Conservation (phyloP, 2,888 invertebrate species). For the Chymomyza fuscimana region DNA sequence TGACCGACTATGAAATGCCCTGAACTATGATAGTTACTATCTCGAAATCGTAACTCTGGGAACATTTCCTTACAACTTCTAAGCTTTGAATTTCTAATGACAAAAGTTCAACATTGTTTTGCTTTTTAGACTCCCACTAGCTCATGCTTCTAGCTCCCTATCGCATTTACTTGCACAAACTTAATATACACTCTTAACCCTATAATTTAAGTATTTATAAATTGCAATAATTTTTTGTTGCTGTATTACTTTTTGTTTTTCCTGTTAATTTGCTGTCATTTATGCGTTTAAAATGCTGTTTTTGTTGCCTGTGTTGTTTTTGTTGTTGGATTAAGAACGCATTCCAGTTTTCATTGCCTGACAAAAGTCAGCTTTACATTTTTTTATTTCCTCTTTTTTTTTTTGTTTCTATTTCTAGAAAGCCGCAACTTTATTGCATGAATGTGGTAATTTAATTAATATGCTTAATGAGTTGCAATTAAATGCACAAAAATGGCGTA, state of each 20-base stretch:
- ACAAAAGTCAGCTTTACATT: not conserved
- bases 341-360: not conserved
- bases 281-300: conserved; percentile 24
- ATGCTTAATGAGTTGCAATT: conserved; percentile 74
- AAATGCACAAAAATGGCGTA: conserved; percentile 47
- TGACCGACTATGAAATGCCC: not conserved
- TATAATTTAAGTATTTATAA: not conserved
- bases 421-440: conserved; percentile 54
- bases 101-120: too few relatives aligned
- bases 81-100: too few relatives aligned
- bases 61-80: too few relatives aligned
- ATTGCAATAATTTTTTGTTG: conserved; percentile 15
- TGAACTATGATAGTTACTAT: too few relatives aligned
- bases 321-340: not conserved
- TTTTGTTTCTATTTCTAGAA: conserved; percentile 6
- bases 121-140: too few relatives aligned
- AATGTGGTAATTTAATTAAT: conserved; percentile 73
- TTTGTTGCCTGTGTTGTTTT: not conserved
- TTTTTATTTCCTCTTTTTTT: conserved; percentile 3
- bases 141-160: too few relatives aligned
- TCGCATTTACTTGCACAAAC: too few relatives aligned
- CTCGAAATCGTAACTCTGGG: too few relatives aligned
- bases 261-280: conserved; percentile 51
- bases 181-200: too few relatives aligned
- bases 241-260: conserved; percentile 29